A percentile compares a stretch with the other conserved stretches of the same genome.
Evolutionary conservation across 2,797 vertebrate species (phyloP).

Genomic region (Sebastes hopkinsi): DNA sequence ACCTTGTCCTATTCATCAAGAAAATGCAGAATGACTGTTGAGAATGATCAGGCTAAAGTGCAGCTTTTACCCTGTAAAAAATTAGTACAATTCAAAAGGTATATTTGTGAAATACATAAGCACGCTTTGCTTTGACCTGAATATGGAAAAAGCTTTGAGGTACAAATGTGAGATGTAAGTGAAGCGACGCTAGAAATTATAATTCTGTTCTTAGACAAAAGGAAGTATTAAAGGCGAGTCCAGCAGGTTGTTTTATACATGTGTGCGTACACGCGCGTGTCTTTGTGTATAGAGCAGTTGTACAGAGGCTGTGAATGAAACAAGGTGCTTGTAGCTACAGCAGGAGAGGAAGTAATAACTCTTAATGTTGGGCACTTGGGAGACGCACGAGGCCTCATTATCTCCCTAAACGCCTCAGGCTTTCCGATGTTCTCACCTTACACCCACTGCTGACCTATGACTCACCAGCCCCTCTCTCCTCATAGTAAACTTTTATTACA

Average conservation of each 20-base stretch:
- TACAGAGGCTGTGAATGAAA: slow-evolving; percentile 64
- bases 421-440: slow-evolving; percentile 82
- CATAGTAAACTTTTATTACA: slow-evolving; percentile 78
- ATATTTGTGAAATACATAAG: background rate
- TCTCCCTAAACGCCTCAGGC: slow-evolving; percentile 78
- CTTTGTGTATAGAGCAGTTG: slow-evolving; percentile 35
- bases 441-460: slow-evolving; percentile 84
- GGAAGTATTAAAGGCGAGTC: background rate
- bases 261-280: background rate
- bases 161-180: background rate
- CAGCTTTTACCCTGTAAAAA: background rate
- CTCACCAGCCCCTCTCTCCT: slow-evolving; percentile 79
- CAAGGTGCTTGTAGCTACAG: slow-evolving; percentile 68
- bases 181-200: background rate
- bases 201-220: background rate
- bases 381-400: slow-evolving; percentile 81
- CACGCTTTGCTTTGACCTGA: slow-evolving; percentile 4
- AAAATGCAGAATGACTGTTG: background rate
- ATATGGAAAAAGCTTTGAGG: background rate
- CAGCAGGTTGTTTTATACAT: background rate
- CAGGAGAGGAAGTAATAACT: slow-evolving; percentile 81
- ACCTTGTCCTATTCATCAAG: background rate
- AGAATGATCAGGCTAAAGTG: background rate
- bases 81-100: background rate
- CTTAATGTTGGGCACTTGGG: slow-evolving; percentile 80